Conservation (phyloP, 2,888 invertebrate genomes). For the Acanthosepion pharaonis region DNA sequence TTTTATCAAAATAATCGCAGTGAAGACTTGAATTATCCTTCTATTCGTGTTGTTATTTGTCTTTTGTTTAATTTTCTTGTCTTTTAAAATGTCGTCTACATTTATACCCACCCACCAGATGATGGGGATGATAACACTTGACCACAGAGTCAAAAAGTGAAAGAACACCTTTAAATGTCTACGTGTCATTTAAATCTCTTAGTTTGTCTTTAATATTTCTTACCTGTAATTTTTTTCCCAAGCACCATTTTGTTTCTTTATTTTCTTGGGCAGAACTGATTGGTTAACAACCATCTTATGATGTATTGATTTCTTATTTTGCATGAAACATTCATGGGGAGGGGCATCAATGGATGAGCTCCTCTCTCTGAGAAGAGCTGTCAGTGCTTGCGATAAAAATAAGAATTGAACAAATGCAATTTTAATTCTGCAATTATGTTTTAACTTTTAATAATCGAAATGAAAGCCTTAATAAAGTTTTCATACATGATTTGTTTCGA, state of each 20-base stretch:
- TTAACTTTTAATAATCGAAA: not conserved
- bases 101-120: not conserved
- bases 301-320: not conserved
- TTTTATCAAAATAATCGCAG: too few relatives aligned
- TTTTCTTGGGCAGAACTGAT: not conserved
- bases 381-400: not conserved
- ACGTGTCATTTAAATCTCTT: not conserved
- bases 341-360: too few relatives aligned
- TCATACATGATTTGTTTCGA: not conserved
- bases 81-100: not conserved
- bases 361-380: too few relatives aligned
- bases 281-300: slow-evolving; percentile 22
- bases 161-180: not conserved
- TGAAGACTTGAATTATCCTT: not conserved
- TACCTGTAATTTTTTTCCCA: not conserved
- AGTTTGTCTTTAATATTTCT: not conserved
- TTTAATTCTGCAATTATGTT: not conserved
- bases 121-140: not conserved
- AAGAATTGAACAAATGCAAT: not conserved
- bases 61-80: not conserved
- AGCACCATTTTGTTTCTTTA: not conserved
- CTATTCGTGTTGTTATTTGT: not conserved
- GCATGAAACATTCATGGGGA: not conserved
- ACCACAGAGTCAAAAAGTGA: not conserved
- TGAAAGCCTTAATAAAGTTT: not conserved